These are phyloP conservation scores for Willowsia nigromaculata DNA, from an alignment of 2,888 invertebrate genomes.

Conservation along the genomic window DNA sequence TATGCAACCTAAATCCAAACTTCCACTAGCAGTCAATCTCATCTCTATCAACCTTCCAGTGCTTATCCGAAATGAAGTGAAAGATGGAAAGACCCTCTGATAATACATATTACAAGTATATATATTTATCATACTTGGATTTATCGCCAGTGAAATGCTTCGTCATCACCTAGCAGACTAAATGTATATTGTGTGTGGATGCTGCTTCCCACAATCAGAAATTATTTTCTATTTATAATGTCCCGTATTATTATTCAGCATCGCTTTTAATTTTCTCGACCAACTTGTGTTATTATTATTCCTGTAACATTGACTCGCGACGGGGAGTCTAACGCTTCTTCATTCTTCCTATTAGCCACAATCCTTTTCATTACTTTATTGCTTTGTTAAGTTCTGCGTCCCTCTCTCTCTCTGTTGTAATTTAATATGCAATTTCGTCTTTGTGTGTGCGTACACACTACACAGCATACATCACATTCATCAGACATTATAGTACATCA, in stretches of 20 bases:
- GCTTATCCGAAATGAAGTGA: neutral
- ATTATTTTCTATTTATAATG: neutral
- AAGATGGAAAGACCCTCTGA: neutral
- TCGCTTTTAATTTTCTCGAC: constrained; percentile 68
- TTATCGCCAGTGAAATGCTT: constrained; percentile 12
- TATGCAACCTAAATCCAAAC: neutral
- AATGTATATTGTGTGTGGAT: neutral
- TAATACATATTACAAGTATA: neutral
- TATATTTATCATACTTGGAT: neutral
- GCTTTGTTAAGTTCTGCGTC: constrained; percentile 46
- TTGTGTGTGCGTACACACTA: neutral
- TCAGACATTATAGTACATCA: neutral
- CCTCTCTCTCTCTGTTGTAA: constrained; percentile 41
- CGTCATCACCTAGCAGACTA: neutral
- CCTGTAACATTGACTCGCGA: constrained; percentile 60
- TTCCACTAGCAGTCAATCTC: constrained; percentile 56
- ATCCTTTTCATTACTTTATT: constrained; percentile 66
- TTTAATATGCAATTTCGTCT: constrained; percentile 69
- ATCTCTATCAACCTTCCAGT: constrained; percentile 25
- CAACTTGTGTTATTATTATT: constrained; percentile 31
- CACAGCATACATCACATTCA: neutral
- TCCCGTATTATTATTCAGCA: constrained; percentile 44
- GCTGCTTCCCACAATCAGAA: neutral
- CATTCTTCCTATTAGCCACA: constrained; percentile 67
- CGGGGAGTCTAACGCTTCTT: constrained; percentile 62